Conservation (phyloP, 1,140 invertebrate species). For the Chionoecetes opilio region DNA sequence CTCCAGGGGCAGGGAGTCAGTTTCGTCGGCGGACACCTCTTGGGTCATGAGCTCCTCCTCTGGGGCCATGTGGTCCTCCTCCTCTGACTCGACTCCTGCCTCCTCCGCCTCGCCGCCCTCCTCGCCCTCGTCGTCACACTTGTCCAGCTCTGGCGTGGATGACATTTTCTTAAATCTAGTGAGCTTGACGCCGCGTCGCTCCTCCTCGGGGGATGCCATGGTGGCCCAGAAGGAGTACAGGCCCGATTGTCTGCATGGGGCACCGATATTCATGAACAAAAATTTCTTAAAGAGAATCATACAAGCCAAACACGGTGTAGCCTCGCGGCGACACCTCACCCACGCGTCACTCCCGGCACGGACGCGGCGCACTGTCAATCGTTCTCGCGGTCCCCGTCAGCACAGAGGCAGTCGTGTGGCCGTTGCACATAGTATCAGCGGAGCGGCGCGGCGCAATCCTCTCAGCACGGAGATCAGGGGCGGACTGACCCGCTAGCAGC, state of each 20-base stretch:
- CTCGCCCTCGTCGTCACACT: slow-evolving; percentile 59
- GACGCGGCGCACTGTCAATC: slow-evolving; percentile 12
- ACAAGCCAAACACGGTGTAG: slow-evolving; percentile 20
- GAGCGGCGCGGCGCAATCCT: background rate
- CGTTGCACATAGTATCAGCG: slow-evolving; percentile 31
- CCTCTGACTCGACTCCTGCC: slow-evolving; percentile 8
- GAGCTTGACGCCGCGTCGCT: slow-evolving; percentile 62
- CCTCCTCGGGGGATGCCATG: slow-evolving; percentile 71
- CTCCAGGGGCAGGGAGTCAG: background rate
- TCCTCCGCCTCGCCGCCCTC: slow-evolving; percentile 12
- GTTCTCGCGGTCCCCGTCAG: background rate
- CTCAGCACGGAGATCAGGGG: background rate
- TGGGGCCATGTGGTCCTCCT: background rate
- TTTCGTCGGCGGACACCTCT: slow-evolving; percentile 42
- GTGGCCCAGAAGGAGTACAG: slow-evolving; percentile 64
- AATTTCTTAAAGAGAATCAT: slow-evolving; percentile 72
- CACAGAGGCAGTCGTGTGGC: background rate
- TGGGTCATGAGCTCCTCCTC: slow-evolving; percentile 4
- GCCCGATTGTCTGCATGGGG: slow-evolving; percentile 76
- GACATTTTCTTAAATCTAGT: slow-evolving; percentile 75
- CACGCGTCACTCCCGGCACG: slow-evolving; percentile 11
- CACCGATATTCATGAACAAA: slow-evolving; percentile 76
- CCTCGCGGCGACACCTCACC: background rate
- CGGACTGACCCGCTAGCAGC: slow-evolving; percentile 56
- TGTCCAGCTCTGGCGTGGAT: slow-evolving; percentile 70